Base-by-base conservation (phyloP, 2,888 invertebrate genomes). In the Mycogona germanica region DNA sequence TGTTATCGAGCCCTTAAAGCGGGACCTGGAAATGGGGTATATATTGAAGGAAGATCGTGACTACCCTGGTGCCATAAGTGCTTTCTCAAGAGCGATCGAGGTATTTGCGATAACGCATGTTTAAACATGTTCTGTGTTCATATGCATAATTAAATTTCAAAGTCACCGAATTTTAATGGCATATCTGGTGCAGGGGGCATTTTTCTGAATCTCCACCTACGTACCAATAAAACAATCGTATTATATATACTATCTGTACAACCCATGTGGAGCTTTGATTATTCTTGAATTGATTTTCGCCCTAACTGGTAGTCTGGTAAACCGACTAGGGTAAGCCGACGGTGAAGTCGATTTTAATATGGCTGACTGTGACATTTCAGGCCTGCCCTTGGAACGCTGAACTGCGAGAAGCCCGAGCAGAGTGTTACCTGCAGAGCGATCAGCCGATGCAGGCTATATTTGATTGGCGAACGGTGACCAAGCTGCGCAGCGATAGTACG, bases 401-500 rank as follows among this genome's bases (percentile, higher is more conserved):
- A 25, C 75, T 96, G 47, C 76, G 95, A 28, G 85, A 93, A 69
- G 76, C 87, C 41, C 73, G 98, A 35, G 86, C 95, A 0, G 84
- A 92, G 64, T 83, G 87, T 66, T 84, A 89, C 66, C 79, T 87
- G 59, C 79, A 77, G 14, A 68, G 80, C 62, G 84, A 85, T 53
- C 89, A 96, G 69, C 73, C 82, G 37, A 76, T 82, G 65, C 81
- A 86, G 38, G 97, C 97, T 17, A 86, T 96, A 59, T 80, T 84
- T 23, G 98, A 98, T 71, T 78, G 97, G 64, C 76, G 87, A 40
- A 82, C 88, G 0, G 84, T 91, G 38, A 91, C 93, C 55, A 88
- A 93, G 63, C 76, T 98, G 56, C 80, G 84, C 57, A 81, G 86
- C 60, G 98, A 99, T 73, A 91, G 92, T 67, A 95, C 93, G 0